Evolutionary conservation across 64 coral and sea anemone species (phyloP).

Genomic region (Pocillopora damicornis): DNA sequence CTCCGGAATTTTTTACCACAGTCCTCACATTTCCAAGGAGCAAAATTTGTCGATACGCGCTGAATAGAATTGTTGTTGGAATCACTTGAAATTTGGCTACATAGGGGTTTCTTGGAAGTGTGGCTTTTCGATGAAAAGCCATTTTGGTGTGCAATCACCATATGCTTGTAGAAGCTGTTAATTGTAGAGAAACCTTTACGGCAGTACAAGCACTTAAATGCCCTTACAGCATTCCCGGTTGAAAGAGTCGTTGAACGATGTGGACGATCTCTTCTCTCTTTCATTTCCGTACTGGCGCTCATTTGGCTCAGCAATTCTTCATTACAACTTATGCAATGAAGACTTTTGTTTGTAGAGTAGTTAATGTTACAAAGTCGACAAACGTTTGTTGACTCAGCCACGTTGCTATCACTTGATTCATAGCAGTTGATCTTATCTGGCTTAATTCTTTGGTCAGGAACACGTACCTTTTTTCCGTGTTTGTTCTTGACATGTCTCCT

Average conservation of each 20-base stretch:
- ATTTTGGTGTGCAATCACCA: not conserved
- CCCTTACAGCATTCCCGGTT: not conserved
- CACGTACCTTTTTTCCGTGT: too few species aligned
- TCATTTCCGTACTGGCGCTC: not conserved
- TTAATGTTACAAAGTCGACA: too few species aligned
- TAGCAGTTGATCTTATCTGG: too few species aligned
- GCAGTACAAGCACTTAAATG: not conserved
- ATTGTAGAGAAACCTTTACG: too few species aligned
- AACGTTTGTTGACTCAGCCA: too few species aligned
- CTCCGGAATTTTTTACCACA: not conserved
- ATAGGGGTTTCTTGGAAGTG: not conserved
- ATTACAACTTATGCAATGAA: too few species aligned
- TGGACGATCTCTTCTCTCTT: not conserved
- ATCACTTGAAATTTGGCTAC: not conserved
- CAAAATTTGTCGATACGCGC: not conserved
- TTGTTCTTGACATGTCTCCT: too few species aligned
- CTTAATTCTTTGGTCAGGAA: too few species aligned
- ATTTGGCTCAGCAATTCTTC: not conserved
- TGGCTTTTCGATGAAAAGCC: not conserved
- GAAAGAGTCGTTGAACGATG: too few species aligned
- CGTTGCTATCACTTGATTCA: too few species aligned
- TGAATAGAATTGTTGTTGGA: not conserved
- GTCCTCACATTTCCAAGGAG: constrained; percentile 2
- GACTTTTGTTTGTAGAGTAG: too few species aligned
- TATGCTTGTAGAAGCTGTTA: not conserved